Evolutionary conservation across 2,888 invertebrate species (phyloP).

Genomic region (Apotomis betuletana): DNA sequence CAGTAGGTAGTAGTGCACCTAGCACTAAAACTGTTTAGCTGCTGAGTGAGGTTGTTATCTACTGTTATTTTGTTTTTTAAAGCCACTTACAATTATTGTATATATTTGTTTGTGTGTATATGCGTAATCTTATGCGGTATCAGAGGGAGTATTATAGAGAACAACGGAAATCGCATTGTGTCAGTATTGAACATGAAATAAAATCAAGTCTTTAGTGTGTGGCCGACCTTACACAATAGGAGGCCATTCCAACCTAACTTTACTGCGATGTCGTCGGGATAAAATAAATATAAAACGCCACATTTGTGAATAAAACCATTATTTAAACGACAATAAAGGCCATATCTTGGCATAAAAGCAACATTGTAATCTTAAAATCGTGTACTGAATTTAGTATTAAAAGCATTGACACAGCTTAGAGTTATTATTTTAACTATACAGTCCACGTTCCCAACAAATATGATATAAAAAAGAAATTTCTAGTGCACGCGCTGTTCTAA

Average conservation of each 20-base stretch:
- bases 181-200: background rate
- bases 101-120: too few relatives aligned
- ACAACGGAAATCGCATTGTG: too few relatives aligned
- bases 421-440: too few relatives aligned
- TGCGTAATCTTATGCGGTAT: too few relatives aligned
- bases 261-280: conserved; percentile 43
- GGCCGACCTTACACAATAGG: conserved; percentile 39
- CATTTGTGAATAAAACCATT: conserved; percentile 45
- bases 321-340: conserved; percentile 44
- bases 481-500: conserved; percentile 7
- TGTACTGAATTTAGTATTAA: conserved; percentile 38
- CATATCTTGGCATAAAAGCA: conserved; percentile 35
- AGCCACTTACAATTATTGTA: too few relatives aligned
- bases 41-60: too few relatives aligned
- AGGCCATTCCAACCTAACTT: conserved; percentile 42
- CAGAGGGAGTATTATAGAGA: background rate
- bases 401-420: conserved; percentile 15
- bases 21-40: too few relatives aligned
- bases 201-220: conserved; percentile 28
- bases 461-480: too few relatives aligned
- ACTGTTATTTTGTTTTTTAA: too few relatives aligned
- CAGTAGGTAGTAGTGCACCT: too few relatives aligned
- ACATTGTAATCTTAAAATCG: conserved; percentile 35
- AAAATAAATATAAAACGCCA: conserved; percentile 43
- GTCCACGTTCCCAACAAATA: too few relatives aligned